Conservation (phyloP, 2,797 vertebrate species). For the Lagodon rhomboides region DNA sequence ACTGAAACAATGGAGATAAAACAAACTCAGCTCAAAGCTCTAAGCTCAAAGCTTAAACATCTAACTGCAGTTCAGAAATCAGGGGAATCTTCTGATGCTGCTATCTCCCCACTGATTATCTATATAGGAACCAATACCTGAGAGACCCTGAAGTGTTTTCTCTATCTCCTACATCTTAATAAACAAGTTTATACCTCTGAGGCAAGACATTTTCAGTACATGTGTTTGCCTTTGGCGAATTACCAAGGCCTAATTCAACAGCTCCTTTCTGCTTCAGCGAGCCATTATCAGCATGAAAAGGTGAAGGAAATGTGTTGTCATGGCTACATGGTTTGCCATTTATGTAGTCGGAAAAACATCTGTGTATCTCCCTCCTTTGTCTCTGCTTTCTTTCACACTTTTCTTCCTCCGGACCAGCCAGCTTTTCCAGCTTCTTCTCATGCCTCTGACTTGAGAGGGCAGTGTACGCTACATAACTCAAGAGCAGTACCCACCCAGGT, state of each 20-base stretch:
- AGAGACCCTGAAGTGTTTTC: constrained; percentile 40
- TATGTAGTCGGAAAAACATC: constrained; percentile 28
- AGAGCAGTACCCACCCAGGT: constrained; percentile 55
- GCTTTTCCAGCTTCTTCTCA: constrained; percentile 74
- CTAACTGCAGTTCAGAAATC: constrained; percentile 18
- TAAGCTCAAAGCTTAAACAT: constrained; percentile 13
- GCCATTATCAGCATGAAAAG: constrained; percentile 59
- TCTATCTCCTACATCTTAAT: constrained; percentile 47
- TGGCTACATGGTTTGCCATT: constrained; percentile 65
- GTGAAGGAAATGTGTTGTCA: constrained; percentile 75
- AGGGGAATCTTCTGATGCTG: constrained; percentile 42
- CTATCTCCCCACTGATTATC: constrained; percentile 46
- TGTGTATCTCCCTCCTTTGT: constrained; percentile 42
- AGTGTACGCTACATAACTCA: constrained; percentile 44
- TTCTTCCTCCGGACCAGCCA: constrained; percentile 48
- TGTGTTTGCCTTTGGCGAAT: constrained; percentile 37
- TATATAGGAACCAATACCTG: constrained; percentile 28
- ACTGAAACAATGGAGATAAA: constrained; percentile 22
- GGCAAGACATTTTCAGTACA: constrained; percentile 19
- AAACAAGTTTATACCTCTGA: constrained; percentile 50
- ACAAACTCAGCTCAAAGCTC: constrained; percentile 11
- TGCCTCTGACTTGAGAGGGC: constrained; percentile 51
- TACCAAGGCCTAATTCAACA: constrained; percentile 41
- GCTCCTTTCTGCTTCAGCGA: constrained; percentile 46
- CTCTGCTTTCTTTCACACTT: neutral